Conservation (phyloP, 2,888 invertebrate genomes). For the Brachypterus glaber region DNA sequence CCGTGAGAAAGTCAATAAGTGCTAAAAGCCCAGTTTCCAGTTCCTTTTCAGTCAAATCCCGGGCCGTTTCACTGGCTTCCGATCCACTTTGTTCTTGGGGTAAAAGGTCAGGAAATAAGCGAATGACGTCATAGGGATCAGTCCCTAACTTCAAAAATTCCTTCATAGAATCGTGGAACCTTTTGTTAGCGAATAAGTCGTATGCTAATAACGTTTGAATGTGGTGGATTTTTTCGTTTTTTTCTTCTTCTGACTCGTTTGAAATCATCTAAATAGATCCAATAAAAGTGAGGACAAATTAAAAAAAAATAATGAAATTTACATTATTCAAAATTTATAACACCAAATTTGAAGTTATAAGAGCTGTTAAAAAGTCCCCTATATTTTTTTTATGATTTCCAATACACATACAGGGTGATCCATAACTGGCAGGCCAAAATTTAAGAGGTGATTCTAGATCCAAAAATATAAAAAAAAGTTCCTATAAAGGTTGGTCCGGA, state of each 20-base stretch:
- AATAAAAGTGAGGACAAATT: neutral
- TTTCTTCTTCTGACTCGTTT: constrained; percentile 71
- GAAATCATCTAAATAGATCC: constrained; percentile 70
- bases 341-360: no score
- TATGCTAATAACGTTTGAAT: constrained; percentile 87
- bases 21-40: constrained; percentile 81
- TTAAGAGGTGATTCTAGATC: no score
- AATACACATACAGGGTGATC: no score
- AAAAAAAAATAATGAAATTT: neutral
- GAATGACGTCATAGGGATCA: constrained; percentile 92
- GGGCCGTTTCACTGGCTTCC: constrained; percentile 35
- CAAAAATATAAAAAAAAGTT: no score
- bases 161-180: constrained; percentile 83
- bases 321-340: no score
- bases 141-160: constrained; percentile 83
- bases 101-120: constrained; percentile 81
- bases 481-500: no score
- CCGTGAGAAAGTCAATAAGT: constrained; percentile 81
- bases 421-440: no score
- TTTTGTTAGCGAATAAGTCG: constrained; percentile 80
- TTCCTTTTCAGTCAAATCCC: constrained; percentile 70
- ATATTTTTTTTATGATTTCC: no score
- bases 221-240: constrained; percentile 68
- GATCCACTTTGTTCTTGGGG: constrained; percentile 38
- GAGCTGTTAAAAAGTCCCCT: no score